phyloP scores from a whole-genome alignment of 2,113 vertebrate genomes.

The Phalacrocorax pelagicus region DNA sequence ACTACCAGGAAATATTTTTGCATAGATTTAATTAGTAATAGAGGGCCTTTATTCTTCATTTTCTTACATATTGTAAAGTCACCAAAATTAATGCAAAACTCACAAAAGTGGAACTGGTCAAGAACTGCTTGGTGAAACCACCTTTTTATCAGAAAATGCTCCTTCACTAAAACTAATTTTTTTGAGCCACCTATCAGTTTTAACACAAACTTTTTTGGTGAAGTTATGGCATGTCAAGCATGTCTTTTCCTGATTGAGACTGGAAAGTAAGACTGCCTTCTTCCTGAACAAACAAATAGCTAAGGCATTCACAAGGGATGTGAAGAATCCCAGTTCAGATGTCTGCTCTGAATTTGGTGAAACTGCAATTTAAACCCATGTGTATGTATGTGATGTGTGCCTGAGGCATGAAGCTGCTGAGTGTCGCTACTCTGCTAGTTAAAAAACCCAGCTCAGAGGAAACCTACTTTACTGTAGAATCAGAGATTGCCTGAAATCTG shows the following conservation, averaged over 20 bases:
- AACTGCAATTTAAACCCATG: neutral
- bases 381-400: neutral
- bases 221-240: neutral
- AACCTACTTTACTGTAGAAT: conserved; percentile 25
- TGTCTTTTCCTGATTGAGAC: neutral
- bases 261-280: neutral
- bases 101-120: neutral
- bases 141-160: neutral
- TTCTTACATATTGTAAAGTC: neutral
- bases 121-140: neutral
- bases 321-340: neutral
- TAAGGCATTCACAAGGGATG: neutral
- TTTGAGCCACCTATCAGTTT: neutral
- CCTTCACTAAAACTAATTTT: neutral
- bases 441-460: neutral
- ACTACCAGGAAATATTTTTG: neutral
- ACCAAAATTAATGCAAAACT: neutral
- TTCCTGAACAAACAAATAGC: neutral
- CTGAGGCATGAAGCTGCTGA: conserved; percentile 7
- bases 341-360: neutral
- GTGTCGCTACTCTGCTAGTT: neutral
- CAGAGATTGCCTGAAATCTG: neutral
- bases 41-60: neutral
- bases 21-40: neutral
- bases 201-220: neutral